These are phyloP conservation scores for Melanotaenia maccullochi DNA, from an alignment of 2,797 vertebrate species.

Conservation along the genomic window DNA sequence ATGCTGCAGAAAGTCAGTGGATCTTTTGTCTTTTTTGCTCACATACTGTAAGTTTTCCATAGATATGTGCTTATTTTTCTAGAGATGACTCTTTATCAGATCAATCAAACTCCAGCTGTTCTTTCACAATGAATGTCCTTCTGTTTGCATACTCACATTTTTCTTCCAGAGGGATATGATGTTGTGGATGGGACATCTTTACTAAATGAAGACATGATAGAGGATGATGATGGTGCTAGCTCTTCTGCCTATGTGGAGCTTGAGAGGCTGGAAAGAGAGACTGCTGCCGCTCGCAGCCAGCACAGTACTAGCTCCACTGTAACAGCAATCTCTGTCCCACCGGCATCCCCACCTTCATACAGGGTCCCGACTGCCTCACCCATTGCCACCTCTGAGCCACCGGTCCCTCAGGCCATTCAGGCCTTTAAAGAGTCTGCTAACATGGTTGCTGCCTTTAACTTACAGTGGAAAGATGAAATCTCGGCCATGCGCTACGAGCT, in stretches of 20 bases:
- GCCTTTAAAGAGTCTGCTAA: constrained; percentile 88
- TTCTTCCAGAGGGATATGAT: constrained; percentile 90
- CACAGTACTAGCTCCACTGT: constrained; percentile 89
- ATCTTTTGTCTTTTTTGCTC: constrained; percentile 63
- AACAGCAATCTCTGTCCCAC: constrained; percentile 86
- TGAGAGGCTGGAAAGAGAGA: constrained; percentile 84
- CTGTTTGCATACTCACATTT: constrained; percentile 84
- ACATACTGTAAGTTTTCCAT: constrained; percentile 80
- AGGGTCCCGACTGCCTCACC: constrained; percentile 75
- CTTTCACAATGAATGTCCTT: constrained; percentile 82
- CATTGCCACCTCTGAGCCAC: constrained; percentile 76
- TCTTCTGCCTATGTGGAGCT: constrained; percentile 87
- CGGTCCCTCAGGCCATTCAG: constrained; percentile 85
- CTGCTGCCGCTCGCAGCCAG: constrained; percentile 84
- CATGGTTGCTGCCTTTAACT: constrained; percentile 87
- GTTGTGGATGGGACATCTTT: constrained; percentile 86
- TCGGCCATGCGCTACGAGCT: constrained; percentile 88
- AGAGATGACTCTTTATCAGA: constrained; percentile 61
- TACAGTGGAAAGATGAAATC: constrained; percentile 89
- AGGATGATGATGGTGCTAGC: constrained; percentile 87
- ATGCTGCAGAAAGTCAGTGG: not conserved
- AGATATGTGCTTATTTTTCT: constrained; percentile 69
- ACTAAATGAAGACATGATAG: constrained; percentile 88
- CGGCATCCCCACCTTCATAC: constrained; percentile 82
- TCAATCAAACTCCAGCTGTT: constrained; percentile 80